Evolutionary conservation across 1,140 invertebrate species (phyloP), one percentile per base, ranked within the genome.

Genomic region (Macrobrachium nipponense): DNA sequence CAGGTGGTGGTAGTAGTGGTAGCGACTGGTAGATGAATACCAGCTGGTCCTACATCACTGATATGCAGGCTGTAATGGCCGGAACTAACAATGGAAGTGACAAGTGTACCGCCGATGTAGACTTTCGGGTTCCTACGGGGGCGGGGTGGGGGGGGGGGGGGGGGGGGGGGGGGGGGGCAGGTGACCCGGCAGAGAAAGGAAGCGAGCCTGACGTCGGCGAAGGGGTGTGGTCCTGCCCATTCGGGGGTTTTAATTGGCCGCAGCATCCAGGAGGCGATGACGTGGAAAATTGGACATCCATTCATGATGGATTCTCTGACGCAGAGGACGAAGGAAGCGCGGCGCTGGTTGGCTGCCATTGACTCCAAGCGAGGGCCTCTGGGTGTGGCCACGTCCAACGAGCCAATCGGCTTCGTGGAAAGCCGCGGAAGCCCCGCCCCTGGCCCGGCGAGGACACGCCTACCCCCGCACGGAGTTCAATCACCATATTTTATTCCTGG

Each of bases 401-500:
- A 18, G 66, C 80, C 80, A 60, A 82, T 72, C 11, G 60, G 7
- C 18, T n/a, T 17, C 64, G 11, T 51, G 80, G 20, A 60, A 73
- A 44, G 44, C 80, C 43, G 14, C 36, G 58, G 64, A 66, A 17
- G 62, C 64, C 11, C 79, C 79, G 64, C 79, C 79, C 36, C 11
- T 60, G 36, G 8, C 18, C 8, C 10, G 14, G 4, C 5, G 23
- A 44, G 79, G 59, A 43, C 17, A 64, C 80, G 64, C 80, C 80
- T 36, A 27, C 58, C 51, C 18, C 18, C 58, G 64, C 66, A 43
- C n/a, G n/a, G 43, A 82, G 80, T 73, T 82, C 80, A 82, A 82
- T 82, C 80, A 82, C 80, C 80, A 82, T 82, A 82, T 82, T 72
- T 82, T 82, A 82, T 82, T 82, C 80, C 66, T 14, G 80, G 80